Base-by-base conservation (phyloP, 2,888 invertebrate genomes). In the Elmis aenea region DNA sequence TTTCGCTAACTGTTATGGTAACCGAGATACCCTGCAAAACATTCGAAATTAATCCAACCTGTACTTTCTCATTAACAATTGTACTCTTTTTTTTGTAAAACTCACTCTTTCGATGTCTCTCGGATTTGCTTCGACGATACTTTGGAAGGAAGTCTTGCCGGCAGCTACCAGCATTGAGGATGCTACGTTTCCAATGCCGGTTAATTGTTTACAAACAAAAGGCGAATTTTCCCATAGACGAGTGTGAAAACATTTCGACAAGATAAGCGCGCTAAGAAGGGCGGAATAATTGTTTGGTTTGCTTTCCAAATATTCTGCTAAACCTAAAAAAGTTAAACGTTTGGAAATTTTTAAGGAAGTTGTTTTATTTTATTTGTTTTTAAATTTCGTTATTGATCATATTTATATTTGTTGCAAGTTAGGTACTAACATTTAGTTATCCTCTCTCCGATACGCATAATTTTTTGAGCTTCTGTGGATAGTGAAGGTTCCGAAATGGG, bases 161-260 rank as follows among this genome's bases (percentile, higher is more conserved):
- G 82, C 77, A 26, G 75, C 72, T 0, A 75, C 81, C 3, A 88
- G 63, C 15, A 77, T 64, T 1, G 71, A 69, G 10, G 84, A 79
- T 46, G 81, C 72, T 1, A 77, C 74, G 5, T 75, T 74, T 1
- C 85, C 85, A 42, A 87, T 84, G 26, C 82, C 81, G 35, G 75
- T 76, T 27, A 89, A 63, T 58, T 88, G 87, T 52, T 77, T 76
- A 40, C 78, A 71, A 12, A 87, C 75, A 59, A 73, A 80, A 1
- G 66, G 66, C 0, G 85, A 84, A 59, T 85, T 79, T 56, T 86
- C 85, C 88, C 89, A 89, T 24, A 88, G 64, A 50, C 74, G 75
- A 0, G 80, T 74, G 14, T 67, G 55, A 43, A 85, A 70, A 55
- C 85, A 83, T 67, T 87, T 85, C 3, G 75, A 68, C 33, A 88